Evolutionary conservation across 1,140 invertebrate genomes (phyloP).

Genomic region (Coelopa frigida): DNA sequence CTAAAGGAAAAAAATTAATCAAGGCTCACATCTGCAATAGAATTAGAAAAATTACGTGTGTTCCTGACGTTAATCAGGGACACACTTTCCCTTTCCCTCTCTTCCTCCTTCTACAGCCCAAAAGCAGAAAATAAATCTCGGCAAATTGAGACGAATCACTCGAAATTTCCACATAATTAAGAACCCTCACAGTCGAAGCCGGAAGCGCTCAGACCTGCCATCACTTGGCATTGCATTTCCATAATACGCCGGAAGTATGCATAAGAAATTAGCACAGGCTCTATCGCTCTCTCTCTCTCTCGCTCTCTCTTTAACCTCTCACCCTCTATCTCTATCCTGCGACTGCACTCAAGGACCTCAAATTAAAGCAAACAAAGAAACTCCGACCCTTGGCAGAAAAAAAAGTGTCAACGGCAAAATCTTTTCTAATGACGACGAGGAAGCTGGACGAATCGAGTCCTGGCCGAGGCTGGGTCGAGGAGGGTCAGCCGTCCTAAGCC

Average conservation of each 20-base stretch:
- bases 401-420: conserved; percentile 17
- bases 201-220: too few species aligned
- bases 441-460: background rate
- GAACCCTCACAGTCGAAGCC: too few species aligned
- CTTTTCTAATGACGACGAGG: too few species aligned
- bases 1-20: too few species aligned
- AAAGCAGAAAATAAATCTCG: too few species aligned
- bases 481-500: conserved; percentile 12
- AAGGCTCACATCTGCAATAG: too few species aligned
- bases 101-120: too few species aligned
- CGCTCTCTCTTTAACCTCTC: background rate
- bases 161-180: background rate
- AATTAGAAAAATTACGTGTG: too few species aligned
- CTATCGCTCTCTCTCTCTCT: too few species aligned
- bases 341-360: conserved; percentile 34
- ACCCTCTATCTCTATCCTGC: background rate
- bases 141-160: too few species aligned
- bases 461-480: background rate
- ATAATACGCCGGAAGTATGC: conserved; percentile 7
- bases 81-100: background rate
- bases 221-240: background rate
- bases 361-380: conserved; percentile 35
- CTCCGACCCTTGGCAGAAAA: too few species aligned
- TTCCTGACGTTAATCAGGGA: background rate
- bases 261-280: too few species aligned